Evolutionary conservation across 2,888 invertebrate genomes (phyloP).

Genomic region (Ennomos fuscantarius): DNA sequence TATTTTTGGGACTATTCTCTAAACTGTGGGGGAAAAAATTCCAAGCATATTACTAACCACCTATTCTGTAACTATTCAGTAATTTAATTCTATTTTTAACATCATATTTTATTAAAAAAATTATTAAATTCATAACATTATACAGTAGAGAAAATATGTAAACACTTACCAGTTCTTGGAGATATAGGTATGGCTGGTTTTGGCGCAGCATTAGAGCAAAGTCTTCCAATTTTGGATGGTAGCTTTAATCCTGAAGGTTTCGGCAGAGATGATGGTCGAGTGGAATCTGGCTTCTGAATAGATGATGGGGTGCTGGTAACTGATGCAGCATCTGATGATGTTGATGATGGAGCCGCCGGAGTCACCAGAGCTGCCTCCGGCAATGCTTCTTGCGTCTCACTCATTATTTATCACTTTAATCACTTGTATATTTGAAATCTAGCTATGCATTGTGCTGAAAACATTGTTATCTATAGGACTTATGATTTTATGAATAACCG

Average conservation of each 20-base stretch:
- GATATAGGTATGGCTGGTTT: slow-evolving; percentile 88
- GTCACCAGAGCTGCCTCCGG: slow-evolving; percentile 51
- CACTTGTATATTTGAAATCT: slow-evolving; percentile 55
- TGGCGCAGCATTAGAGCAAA: slow-evolving; percentile 86
- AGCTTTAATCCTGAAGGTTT: slow-evolving; percentile 87
- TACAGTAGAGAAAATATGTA: slow-evolving; percentile 17
- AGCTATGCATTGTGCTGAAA: slow-evolving; percentile 54
- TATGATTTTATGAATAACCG: slow-evolving; percentile 39
- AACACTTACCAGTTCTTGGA: slow-evolving; percentile 80
- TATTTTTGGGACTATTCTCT: background rate
- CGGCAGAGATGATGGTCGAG: slow-evolving; percentile 70
- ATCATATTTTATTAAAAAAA: background rate
- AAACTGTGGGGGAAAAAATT: too few species aligned
- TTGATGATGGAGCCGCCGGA: slow-evolving; percentile 60
- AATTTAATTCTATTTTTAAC: background rate
- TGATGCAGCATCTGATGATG: slow-evolving; percentile 67
- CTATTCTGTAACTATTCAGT: too few species aligned
- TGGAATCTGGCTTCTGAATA: slow-evolving; percentile 56
- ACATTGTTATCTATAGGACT: slow-evolving; percentile 46
- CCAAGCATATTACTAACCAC: too few species aligned
- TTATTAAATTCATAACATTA: slow-evolving; percentile 14
- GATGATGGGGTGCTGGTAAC: slow-evolving; percentile 64
- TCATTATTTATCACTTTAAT: slow-evolving; percentile 59
- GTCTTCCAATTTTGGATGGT: slow-evolving; percentile 88
- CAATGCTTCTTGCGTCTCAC: slow-evolving; percentile 65